These are phyloP conservation scores for Naso thynnoides DNA, from an alignment of 2,797 vertebrate genomes.

Conservation along the genomic window DNA sequence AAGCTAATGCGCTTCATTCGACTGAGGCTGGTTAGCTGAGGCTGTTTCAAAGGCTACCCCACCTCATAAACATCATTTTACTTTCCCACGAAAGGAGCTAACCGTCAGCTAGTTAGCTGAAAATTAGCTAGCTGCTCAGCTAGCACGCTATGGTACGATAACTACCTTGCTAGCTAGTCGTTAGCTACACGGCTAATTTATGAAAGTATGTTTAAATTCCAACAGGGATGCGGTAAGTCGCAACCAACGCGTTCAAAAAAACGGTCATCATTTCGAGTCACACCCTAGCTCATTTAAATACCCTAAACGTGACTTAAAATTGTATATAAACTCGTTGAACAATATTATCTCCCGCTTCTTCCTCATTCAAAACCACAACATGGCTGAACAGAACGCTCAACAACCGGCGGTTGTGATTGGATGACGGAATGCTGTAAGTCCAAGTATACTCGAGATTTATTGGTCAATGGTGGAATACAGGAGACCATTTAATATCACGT, in stretches of 20 bases:
- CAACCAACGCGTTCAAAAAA: slow-evolving; percentile 52
- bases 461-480: slow-evolving; percentile 56
- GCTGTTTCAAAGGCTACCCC: slow-evolving; percentile 48
- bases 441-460: slow-evolving; percentile 51
- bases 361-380: slow-evolving; percentile 92
- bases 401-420: slow-evolving; percentile 77
- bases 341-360: slow-evolving; percentile 90
- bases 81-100: slow-evolving; percentile 48
- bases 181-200: slow-evolving; percentile 78
- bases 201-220: slow-evolving; percentile 75
- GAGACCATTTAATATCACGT: slow-evolving; percentile 53
- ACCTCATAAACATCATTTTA: slow-evolving; percentile 50
- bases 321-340: slow-evolving; percentile 80
- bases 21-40: slow-evolving; percentile 47
- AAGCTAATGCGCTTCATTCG: slow-evolving; percentile 68
- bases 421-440: background rate
- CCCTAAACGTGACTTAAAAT: slow-evolving; percentile 61
- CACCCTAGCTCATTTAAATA: slow-evolving; percentile 38
- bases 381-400: slow-evolving; percentile 79
- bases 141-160: slow-evolving; percentile 75
- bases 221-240: slow-evolving; percentile 54
- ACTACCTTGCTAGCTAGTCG: slow-evolving; percentile 71
- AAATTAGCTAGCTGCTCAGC: slow-evolving; percentile 57
- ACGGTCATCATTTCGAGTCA: slow-evolving; percentile 55
- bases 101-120: slow-evolving; percentile 57